phyloP scores from a whole-genome alignment of 2,113 vertebrate species.

The Psephotus haematonotus region DNA sequence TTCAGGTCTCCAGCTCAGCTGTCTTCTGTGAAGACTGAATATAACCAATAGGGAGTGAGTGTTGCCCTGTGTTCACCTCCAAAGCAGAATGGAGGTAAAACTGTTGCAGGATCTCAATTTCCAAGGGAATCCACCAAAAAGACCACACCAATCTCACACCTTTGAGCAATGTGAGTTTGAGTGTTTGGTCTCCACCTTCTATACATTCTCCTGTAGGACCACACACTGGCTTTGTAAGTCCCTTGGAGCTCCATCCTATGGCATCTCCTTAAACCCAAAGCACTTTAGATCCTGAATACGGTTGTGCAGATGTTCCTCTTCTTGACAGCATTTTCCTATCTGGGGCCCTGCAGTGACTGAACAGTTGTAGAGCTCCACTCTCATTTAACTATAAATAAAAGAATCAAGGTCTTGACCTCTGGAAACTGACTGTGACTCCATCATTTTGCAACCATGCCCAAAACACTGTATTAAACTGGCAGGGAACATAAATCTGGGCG shows the following conservation, averaged over 20 bases:
- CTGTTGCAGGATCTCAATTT: background rate
- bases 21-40: background rate
- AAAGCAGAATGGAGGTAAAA: background rate
- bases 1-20: background rate
- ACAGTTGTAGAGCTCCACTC: background rate
- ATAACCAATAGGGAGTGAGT: rapidly evolving
- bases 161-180: background rate
- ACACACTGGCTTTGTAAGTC: background rate
- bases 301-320: background rate
- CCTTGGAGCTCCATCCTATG: rapidly evolving
- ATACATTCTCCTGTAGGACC: rapidly evolving
- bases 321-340: background rate
- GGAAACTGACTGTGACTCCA: background rate
- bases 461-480: background rate
- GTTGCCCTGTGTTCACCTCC: background rate
- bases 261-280: background rate
- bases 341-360: background rate
- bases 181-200: background rate
- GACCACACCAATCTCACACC: rapidly evolving
- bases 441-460: background rate
- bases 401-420: background rate
- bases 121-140: rapidly evolving
- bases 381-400: background rate
- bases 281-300: rapidly evolving
- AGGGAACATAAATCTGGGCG: constrained; percentile 15